These are phyloP conservation scores for Lordiphosa andalusiaca DNA, from an alignment of 2,888 invertebrate genomes.

Conservation along the genomic window DNA sequence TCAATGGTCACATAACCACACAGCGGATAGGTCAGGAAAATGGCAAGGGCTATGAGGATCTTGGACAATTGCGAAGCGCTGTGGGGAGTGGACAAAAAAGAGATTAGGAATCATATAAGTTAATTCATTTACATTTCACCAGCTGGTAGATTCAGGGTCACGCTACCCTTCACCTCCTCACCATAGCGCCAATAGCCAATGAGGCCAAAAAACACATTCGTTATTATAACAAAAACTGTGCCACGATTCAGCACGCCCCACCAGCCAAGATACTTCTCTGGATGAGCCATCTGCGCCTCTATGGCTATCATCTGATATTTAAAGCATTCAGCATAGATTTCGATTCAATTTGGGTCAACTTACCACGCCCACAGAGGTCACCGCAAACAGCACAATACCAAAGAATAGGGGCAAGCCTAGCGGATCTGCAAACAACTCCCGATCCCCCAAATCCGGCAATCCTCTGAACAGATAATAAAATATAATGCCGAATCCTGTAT, in stretches of 20 bases:
- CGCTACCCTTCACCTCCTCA: slow-evolving; percentile 85
- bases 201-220: slow-evolving; percentile 92
- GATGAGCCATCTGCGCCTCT: slow-evolving; percentile 95
- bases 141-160: slow-evolving; percentile 91
- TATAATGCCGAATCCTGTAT: slow-evolving; percentile 86
- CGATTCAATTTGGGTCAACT: slow-evolving; percentile 73
- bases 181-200: slow-evolving; percentile 86
- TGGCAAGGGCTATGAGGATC: slow-evolving; percentile 88
- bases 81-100: slow-evolving; percentile 71
- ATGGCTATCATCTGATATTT: slow-evolving; percentile 89
- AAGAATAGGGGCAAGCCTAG: slow-evolving; percentile 88
- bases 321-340: neutral
- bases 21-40: slow-evolving; percentile 94
- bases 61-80: slow-evolving; percentile 89
- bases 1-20: slow-evolving; percentile 98
- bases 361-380: slow-evolving; percentile 90
- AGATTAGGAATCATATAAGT: neutral
- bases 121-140: slow-evolving; percentile 83
- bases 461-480: slow-evolving; percentile 87
- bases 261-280: slow-evolving; percentile 92
- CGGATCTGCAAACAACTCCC: slow-evolving; percentile 77
- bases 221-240: slow-evolving; percentile 88
- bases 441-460: slow-evolving; percentile 80
- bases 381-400: slow-evolving; percentile 93
- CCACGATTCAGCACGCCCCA: slow-evolving; percentile 92